Base-by-base conservation (phyloP, 2,797 vertebrate genomes). In the Poeciliopsis turneri region DNA sequence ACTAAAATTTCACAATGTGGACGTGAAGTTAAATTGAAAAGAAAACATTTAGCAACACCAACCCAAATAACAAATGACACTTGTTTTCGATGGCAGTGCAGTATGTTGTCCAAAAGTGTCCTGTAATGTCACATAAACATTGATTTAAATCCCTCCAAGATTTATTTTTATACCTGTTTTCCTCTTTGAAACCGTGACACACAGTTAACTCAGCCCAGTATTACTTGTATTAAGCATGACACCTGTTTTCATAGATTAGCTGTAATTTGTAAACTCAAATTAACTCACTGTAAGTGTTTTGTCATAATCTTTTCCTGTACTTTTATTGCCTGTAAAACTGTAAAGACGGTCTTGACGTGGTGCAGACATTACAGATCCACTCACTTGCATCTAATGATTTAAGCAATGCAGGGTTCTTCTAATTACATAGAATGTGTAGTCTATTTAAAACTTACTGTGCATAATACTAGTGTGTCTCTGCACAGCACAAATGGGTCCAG, bases 201-300 rank as follows among this genome's bases (percentile, higher is more conserved):
- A 55, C 39, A 78, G 25, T 84, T 74, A 39, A 46, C 69, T 72
- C 43, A 73, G 41, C 69, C 51, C 33, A 55, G 53, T 59, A 74
- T 75, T 78, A 77, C 39, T 66, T 77, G 41, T n/a, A 66, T 72
- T 53, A 18, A 75, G 51, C 59, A 69, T 7, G 28, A 23, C 43
- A 49, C 18, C 3, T 12, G 8, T 23, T 55, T 36, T 78, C 23
- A 15, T n/a, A 57, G 66, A 49, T 45, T 45, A 45, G 43, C 76
- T 70, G 30, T 53, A 77, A 2, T 64, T 47, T 43, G 12, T 30
- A n/a, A 57, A 3, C 30, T 64, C 23, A 57, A 78, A 66, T 66
- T 53, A 71, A 53, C 53, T 71, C 18, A 3, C 28, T n/a, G 41
- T 45, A 2, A 39, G 64, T 25, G 16, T 20, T 11, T 33, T 78